phyloP scores from a whole-genome alignment of 2,888 invertebrate genomes.

The Aplocera efformata region DNA sequence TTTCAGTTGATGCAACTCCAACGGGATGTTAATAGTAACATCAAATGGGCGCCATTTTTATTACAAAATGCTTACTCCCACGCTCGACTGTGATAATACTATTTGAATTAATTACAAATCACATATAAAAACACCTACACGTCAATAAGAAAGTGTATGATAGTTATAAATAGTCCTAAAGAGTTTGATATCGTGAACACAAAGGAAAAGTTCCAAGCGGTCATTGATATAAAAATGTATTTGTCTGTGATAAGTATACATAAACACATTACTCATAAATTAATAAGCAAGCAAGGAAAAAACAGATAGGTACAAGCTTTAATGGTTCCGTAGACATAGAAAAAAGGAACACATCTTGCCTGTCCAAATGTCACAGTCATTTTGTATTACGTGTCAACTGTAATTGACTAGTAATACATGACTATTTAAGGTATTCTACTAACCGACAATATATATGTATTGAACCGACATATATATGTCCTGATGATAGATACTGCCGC shows the following conservation, averaged over 20 bases:
- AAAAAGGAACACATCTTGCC: no score
- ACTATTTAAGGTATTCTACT: no score
- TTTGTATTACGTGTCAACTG: no score
- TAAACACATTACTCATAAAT: conserved; percentile 41
- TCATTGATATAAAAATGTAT: conserved; percentile 36
- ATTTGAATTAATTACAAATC: conserved; percentile 61
- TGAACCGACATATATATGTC: no score
- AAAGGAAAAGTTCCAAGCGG: conserved; percentile 35
- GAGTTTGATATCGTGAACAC: conserved; percentile 28
- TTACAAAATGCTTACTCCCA: conserved; percentile 64
- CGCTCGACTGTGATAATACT: conserved; percentile 48
- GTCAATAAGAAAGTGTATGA: conserved; percentile 34
- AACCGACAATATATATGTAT: no score
- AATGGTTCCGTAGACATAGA: conserved; percentile 24
- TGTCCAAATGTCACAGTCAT: no score
- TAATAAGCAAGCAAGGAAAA: conserved; percentile 38
- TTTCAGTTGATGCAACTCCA: conserved; percentile 54
- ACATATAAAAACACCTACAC: conserved; percentile 47
- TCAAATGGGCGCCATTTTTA: conserved; percentile 64
- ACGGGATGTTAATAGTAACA: conserved; percentile 53
- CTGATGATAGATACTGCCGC: no score
- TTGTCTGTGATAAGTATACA: conserved; percentile 33
- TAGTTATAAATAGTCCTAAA: conserved; percentile 15
- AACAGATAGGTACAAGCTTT: conserved; percentile 17
- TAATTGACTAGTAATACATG: no score